phyloP scores from a whole-genome alignment of 2,888 invertebrate genomes.

The Ectemnius cavifrons region DNA sequence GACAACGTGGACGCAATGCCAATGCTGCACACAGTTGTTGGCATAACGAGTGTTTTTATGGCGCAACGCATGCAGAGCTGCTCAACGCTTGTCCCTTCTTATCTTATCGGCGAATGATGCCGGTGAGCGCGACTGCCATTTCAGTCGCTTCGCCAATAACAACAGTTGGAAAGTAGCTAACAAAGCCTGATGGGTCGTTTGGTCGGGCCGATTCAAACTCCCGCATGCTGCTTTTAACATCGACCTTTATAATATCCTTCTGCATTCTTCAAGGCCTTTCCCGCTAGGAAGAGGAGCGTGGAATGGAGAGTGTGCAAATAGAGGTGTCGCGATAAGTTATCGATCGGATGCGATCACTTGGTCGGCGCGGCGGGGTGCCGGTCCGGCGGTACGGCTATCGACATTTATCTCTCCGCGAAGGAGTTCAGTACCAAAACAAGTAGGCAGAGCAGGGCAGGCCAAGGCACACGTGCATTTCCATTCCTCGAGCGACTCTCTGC shows the following conservation, averaged over 20 bases:
- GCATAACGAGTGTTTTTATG: slow-evolving; percentile 18
- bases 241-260: too few relatives aligned
- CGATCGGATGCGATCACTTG: slow-evolving; percentile 2
- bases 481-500: background rate
- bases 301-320: background rate
- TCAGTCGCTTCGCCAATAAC: slow-evolving; percentile 38
- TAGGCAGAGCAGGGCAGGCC: slow-evolving; percentile 5
- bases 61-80: slow-evolving; percentile 22
- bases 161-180: slow-evolving; percentile 22
- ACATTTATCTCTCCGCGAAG: slow-evolving; percentile 15
- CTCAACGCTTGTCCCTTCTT: slow-evolving; percentile 19
- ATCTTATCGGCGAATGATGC: slow-evolving; percentile 51
- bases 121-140: slow-evolving; percentile 32
- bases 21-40: slow-evolving; percentile 13
- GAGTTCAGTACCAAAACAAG: slow-evolving; percentile 19
- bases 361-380: background rate
- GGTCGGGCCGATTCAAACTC: background rate
- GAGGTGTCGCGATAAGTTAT: slow-evolving; percentile 25
- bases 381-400: background rate
- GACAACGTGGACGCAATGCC: too few relatives aligned
- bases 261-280: too few relatives aligned
- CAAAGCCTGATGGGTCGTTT: background rate
- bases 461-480: background rate
- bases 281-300: too few relatives aligned
- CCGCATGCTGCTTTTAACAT: background rate